A percentile compares a stretch with the other conserved stretches of the same genome.
These are phyloP conservation scores for Notolepis coatsorum DNA, from an alignment of 2,797 vertebrate genomes.

Conservation along the genomic window DNA sequence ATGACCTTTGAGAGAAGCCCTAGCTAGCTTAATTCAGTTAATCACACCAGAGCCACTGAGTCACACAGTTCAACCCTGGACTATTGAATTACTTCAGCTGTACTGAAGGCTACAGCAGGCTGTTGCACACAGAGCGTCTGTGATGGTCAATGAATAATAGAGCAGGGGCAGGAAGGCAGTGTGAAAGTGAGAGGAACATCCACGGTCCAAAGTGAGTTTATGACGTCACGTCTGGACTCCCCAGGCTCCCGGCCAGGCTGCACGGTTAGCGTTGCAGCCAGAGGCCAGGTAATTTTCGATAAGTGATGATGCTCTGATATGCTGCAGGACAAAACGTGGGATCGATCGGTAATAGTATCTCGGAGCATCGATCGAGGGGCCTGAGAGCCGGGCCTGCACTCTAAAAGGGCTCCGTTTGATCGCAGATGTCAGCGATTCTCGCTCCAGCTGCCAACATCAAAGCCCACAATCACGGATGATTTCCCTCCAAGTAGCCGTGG, in stretches of 20 bases:
- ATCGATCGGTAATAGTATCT: constrained; percentile 67
- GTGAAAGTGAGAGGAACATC: constrained; percentile 48
- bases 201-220: constrained; percentile 29
- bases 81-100: constrained; percentile 40
- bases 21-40: constrained; percentile 3
- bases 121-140: constrained; percentile 31
- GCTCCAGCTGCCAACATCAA: constrained; percentile 44
- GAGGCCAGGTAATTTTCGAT: constrained; percentile 36
- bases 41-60: constrained; percentile 19
- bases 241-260: constrained; percentile 7
- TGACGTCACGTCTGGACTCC: constrained; percentile 41
- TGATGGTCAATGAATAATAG: constrained; percentile 69
- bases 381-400: constrained; percentile 4
- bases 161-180: constrained; percentile 37
- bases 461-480: constrained; percentile 53
- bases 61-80: constrained; percentile 16
- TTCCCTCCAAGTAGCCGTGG: constrained; percentile 46
- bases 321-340: constrained; percentile 40
- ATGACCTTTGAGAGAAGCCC: neutral
- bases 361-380: constrained; percentile 40
- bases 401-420: constrained; percentile 8
- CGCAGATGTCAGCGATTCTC: constrained; percentile 43
- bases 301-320: constrained; percentile 50
- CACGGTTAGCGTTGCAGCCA: constrained; percentile 9
- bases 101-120: constrained; percentile 36